Base-by-base conservation (phyloP, 2,113 vertebrate genomes). In the Platichthys flesus region DNA sequence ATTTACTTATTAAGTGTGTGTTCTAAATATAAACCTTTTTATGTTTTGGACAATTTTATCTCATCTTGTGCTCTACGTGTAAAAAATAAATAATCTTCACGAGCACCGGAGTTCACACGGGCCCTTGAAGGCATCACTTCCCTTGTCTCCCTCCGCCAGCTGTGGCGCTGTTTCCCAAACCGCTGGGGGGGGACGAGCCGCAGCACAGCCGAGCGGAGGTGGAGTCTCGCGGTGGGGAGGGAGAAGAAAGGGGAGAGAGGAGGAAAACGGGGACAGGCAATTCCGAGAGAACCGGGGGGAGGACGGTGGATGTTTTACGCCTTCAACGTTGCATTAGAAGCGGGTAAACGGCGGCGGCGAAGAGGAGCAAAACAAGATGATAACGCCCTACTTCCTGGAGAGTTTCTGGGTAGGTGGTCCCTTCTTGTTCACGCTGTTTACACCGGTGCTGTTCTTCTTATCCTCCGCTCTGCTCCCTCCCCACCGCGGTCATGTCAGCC, bases 381-480 rank as follows among this genome's bases (percentile, higher is more conserved):
- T 96, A 93, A 96, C 96, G 94, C 96, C 96, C 79, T 96, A 96
- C 94, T 98, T 98, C 93, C 93, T 95, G 59, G 96, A 98, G 91
- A 95, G 89, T 94, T 98, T 98, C 82, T 98, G 97, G 97, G 97
- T 98, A 95, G 74, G 95, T 93, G 67, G 74, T 85, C 67, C 58
- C 62, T 64, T 63, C 75, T 82, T 47, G 6, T 80, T 78, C 57
- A 28, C 63, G 73, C 54, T 91, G 68, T 85, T 88, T 82, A 84
- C 75, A 85, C 87, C 84, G 78, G 81, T 63, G 75, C 73, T 78
- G 62, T 54, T 70, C 70, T 75, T 64, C 59, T 81, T 78, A 66
- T 67, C 75, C 54, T 52, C 54, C 42, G 9, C 72, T 68, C 62
- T 82, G 81, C 67, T 82, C 62, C 55, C 72, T 77, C 61, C 71